phyloP scores from a whole-genome alignment of 2,888 invertebrate species.

The Conchocele bisecta region DNA sequence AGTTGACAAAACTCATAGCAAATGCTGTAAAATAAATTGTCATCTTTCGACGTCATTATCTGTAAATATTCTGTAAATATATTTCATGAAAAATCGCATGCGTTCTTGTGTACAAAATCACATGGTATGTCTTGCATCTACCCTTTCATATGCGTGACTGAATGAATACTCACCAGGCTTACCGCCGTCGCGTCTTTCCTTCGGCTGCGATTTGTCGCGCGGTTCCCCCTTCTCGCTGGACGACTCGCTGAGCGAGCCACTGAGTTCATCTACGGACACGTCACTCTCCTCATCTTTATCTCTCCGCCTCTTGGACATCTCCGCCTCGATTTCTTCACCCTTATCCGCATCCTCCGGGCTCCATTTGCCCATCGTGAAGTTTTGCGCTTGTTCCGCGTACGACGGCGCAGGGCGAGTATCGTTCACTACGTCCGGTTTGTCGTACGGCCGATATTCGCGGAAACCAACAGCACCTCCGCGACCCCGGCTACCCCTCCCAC shows the following conservation, averaged over 20 bases:
- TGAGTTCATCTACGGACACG: conserved; percentile 77
- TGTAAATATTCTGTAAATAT: too few species aligned
- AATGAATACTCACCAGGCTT: too few species aligned
- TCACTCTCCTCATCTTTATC: conserved; percentile 74
- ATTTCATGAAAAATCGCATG: too few species aligned
- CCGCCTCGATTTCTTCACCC: conserved; percentile 59
- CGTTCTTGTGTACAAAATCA: too few species aligned
- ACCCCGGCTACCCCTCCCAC: conserved; percentile 24
- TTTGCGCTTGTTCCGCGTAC: conserved; percentile 52
- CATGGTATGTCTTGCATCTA: too few species aligned
- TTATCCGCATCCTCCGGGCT: conserved; percentile 44
- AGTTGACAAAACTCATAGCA: too few species aligned
- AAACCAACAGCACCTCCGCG: conserved; percentile 28
- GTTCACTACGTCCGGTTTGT: conserved; percentile 20
- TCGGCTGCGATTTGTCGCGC: conserved; percentile 19
- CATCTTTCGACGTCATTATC: too few species aligned
- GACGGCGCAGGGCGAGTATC: conserved; percentile 26
- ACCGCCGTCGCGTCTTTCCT: too few species aligned
- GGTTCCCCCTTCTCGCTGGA: conserved; percentile 59
- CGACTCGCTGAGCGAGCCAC: conserved; percentile 77
- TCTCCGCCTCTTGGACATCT: conserved; percentile 61
- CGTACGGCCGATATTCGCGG: conserved; percentile 49
- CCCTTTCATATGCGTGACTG: too few species aligned
- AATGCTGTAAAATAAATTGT: too few species aligned
- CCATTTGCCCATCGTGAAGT: conserved; percentile 53